Percentiles rank a stretch among this genome's conserved stretches.
Evolutionary conservation across 92 coral and sea anemone species (phyloP).

Genomic region (Siderastrea siderea): DNA sequence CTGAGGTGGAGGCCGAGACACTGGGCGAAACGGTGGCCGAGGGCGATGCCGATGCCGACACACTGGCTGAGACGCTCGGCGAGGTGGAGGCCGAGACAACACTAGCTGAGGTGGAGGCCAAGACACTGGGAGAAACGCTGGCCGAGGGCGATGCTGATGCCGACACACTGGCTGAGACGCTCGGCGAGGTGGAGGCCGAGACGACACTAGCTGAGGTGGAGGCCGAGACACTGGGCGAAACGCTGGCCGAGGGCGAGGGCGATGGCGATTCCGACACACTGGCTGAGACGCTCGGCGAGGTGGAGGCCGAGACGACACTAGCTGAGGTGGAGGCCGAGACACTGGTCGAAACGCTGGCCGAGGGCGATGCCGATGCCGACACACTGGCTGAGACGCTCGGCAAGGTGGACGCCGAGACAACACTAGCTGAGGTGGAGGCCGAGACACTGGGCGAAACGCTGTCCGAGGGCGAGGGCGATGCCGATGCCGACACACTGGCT

Average conservation of each 20-base stretch:
- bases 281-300: not conserved
- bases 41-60: not conserved
- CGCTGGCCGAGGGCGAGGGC: not conserved
- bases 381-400: not conserved
- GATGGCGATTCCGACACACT: not conserved
- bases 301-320: not conserved
- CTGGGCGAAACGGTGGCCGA: not conserved
- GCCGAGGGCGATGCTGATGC: not conserved
- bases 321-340: not conserved
- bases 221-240: not conserved
- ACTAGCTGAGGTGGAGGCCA: not conserved
- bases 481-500: not conserved
- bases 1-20: not conserved
- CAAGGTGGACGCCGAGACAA: not conserved
- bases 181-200: not conserved
- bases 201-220: not conserved
- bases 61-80: not conserved
- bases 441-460: not conserved
- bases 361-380: not conserved
- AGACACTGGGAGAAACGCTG: not conserved
- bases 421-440: not conserved
- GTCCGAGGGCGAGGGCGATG: not conserved
- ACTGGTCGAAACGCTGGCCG: not conserved
- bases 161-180: not conserved
- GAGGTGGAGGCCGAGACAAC: not conserved